Evolutionary conservation across 2,888 invertebrate genomes (phyloP).

Genomic region (Drosophila bunnanda): DNA sequence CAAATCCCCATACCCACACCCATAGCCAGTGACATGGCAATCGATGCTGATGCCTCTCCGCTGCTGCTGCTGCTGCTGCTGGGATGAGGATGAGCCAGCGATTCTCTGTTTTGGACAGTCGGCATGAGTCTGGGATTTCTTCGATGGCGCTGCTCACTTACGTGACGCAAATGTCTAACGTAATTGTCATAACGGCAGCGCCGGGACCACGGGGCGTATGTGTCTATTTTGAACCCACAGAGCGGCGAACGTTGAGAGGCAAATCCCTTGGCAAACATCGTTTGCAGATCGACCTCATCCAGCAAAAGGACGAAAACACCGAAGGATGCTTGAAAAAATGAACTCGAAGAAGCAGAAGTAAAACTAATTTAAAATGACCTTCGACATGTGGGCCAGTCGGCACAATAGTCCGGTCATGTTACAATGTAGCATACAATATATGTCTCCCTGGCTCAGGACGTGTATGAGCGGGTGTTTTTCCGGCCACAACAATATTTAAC

Average conservation of each 20-base stretch:
- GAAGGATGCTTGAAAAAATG: slow-evolving; percentile 21
- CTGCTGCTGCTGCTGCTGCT: neutral
- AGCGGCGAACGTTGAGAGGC: slow-evolving; percentile 9
- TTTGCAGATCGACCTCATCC: slow-evolving; percentile 37
- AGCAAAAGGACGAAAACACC: neutral
- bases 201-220: slow-evolving; percentile 26
- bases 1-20: slow-evolving; percentile 1
- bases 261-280: slow-evolving; percentile 62
- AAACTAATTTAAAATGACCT: slow-evolving; percentile 79
- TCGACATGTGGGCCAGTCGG: slow-evolving; percentile 53
- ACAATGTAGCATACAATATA: slow-evolving; percentile 34
- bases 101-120: slow-evolving; percentile 30
- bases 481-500: slow-evolving; percentile 60
- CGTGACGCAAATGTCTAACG: slow-evolving; percentile 73
- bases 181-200: slow-evolving; percentile 71
- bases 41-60: slow-evolving; percentile 21
- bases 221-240: slow-evolving; percentile 30
- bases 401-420: slow-evolving; percentile 57
- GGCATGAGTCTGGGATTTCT: slow-evolving; percentile 61
- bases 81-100: slow-evolving; percentile 62
- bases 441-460: slow-evolving; percentile 28
- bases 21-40: slow-evolving; percentile 56
- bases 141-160: slow-evolving; percentile 44
- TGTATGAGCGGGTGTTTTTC: slow-evolving; percentile 34
- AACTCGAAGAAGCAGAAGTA: slow-evolving; percentile 33